phyloP scores from a whole-genome alignment of 2,888 invertebrate genomes.

The Onchidella celtica region DNA sequence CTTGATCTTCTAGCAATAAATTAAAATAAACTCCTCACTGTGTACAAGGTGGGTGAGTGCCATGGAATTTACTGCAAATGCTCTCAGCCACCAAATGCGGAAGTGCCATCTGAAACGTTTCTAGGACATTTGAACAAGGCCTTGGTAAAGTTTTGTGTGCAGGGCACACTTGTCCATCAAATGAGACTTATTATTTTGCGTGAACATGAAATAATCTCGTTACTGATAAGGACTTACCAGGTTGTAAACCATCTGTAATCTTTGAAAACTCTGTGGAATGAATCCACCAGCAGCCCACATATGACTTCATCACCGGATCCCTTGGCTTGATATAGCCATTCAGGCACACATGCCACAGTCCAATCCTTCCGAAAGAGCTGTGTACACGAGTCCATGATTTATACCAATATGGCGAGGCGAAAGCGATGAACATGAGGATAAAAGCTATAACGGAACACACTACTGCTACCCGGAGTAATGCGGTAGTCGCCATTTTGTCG shows the following conservation, averaged over 20 bases:
- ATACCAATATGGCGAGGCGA: conserved; percentile 73
- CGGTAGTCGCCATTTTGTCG: conserved; percentile 56
- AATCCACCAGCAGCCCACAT: conserved; percentile 77
- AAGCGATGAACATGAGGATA: conserved; percentile 67
- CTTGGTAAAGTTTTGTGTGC: too few relatives aligned
- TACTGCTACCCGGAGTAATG: conserved; percentile 56
- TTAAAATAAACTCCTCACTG: too few relatives aligned
- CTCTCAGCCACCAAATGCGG: too few relatives aligned
- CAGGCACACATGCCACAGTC: conserved; percentile 74
- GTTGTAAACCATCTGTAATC: conserved; percentile 66
- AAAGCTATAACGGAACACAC: conserved; percentile 61
- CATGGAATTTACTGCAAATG: too few relatives aligned
- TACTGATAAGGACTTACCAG: too few relatives aligned
- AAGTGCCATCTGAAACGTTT: too few relatives aligned
- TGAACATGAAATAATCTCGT: too few relatives aligned
- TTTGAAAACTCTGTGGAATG: conserved; percentile 70
- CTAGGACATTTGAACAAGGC: too few relatives aligned
- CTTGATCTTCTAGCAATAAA: too few relatives aligned
- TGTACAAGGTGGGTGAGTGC: too few relatives aligned
- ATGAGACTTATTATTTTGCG: too few relatives aligned
- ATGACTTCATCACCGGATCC: conserved; percentile 70
- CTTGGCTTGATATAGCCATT: conserved; percentile 71
- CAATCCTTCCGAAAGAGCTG: conserved; percentile 72
- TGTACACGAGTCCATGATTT: conserved; percentile 75
- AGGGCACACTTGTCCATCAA: too few relatives aligned